phyloP scores from a whole-genome alignment of 2,797 vertebrate species.

The Microctenopoma steveboyesi region DNA sequence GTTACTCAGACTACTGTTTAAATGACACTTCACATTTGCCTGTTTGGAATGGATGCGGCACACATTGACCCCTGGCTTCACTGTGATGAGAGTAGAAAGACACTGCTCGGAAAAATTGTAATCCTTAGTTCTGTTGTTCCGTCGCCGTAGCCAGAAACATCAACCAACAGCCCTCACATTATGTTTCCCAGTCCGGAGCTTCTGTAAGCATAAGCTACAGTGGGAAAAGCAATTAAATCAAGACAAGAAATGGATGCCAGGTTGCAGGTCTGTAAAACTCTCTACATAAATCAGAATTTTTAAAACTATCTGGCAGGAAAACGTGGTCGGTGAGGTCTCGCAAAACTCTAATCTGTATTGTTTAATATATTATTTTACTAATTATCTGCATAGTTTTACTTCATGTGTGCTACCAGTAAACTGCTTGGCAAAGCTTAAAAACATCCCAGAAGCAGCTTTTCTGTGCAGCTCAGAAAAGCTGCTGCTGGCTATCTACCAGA shows the following conservation, averaged over 20 bases:
- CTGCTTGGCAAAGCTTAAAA: constrained; percentile 57
- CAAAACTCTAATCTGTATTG: constrained; percentile 9
- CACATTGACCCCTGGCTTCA: constrained; percentile 51
- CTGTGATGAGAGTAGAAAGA: constrained; percentile 65
- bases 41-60: constrained; percentile 48
- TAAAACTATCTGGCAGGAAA: constrained; percentile 32
- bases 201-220: constrained; percentile 23
- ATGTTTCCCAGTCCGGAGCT: constrained; percentile 20
- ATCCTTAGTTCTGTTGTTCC: constrained; percentile 45
- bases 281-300: constrained; percentile 14
- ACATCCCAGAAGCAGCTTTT: constrained; percentile 42
- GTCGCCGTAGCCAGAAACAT: constrained; percentile 33
- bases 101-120: constrained; percentile 36
- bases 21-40: constrained; percentile 51
- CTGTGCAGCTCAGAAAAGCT: constrained; percentile 48
- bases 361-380: constrained; percentile 12
- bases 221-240: constrained; percentile 20
- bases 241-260: constrained; percentile 10
- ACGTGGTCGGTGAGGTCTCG: constrained; percentile 7
- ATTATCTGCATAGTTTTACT: constrained; percentile 47
- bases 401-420: constrained; percentile 52
- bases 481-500: constrained; percentile 68
- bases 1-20: constrained; percentile 41
- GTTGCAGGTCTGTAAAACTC: constrained; percentile 22
- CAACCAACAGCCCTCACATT: constrained; percentile 5